phyloP scores from a whole-genome alignment of 2,888 invertebrate species.

The Stenichneumon culpator region DNA sequence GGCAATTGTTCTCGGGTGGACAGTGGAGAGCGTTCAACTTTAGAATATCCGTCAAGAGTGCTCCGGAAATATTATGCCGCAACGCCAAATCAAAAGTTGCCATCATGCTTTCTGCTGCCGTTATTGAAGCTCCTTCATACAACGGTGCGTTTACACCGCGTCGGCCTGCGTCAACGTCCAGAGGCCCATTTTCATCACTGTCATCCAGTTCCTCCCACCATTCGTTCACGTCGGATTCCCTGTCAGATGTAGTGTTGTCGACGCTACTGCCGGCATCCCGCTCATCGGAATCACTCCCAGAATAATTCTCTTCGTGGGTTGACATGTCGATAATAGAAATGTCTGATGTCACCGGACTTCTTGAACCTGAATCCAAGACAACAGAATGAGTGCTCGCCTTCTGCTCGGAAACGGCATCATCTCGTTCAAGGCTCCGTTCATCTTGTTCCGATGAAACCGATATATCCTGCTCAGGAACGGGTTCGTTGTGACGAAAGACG shows the following conservation, averaged over 20 bases:
- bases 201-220: not conserved
- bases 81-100: conserved; percentile 13
- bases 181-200: not conserved
- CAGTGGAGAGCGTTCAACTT: conserved; percentile 50
- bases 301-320: not conserved
- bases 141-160: not conserved
- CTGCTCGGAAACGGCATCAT: too few species aligned
- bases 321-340: not conserved
- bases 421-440: too few species aligned
- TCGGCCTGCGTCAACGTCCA: not conserved
- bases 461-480: too few species aligned
- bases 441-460: too few species aligned
- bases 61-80: conserved; percentile 17
- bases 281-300: not conserved
- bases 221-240: not conserved
- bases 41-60: conserved; percentile 6
- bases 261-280: not conserved
- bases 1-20: conserved; percentile 42
- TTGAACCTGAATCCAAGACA: too few species aligned
- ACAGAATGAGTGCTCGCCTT: too few species aligned
- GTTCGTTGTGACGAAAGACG: too few species aligned
- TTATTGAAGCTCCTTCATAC: conserved; percentile 33
- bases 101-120: conserved; percentile 29
- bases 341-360: not conserved
- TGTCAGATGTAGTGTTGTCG: not conserved